phyloP scores from a whole-genome alignment of 1,140 invertebrate genomes.

The Pogonus chalceus region DNA sequence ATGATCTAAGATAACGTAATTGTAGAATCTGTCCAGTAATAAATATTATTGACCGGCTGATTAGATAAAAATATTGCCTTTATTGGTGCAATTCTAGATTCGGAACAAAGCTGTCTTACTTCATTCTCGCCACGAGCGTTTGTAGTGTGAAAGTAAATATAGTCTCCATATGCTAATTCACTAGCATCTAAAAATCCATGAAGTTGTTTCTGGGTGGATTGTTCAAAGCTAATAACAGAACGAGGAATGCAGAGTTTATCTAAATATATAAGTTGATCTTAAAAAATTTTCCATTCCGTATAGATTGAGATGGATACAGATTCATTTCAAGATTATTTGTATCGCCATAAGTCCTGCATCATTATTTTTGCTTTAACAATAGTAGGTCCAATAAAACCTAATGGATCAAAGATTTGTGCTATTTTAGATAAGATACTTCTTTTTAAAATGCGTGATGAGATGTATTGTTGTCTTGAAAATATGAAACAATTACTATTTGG shows the following conservation, averaged over 20 bases:
- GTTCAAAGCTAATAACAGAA: slow-evolving; percentile 8
- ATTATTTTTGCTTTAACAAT: slow-evolving; percentile 32
- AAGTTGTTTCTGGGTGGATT: slow-evolving; percentile 17
- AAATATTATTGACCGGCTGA: slow-evolving; percentile 9
- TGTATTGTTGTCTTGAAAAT: neutral
- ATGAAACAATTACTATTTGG: neutral
- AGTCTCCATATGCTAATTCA: slow-evolving; percentile 23
- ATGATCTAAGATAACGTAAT: slow-evolving; percentile 29
- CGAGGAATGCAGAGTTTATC: slow-evolving; percentile 17
- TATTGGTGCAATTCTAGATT: slow-evolving; percentile 31
- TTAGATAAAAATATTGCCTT: slow-evolving; percentile 22
- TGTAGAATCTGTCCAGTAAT: slow-evolving; percentile 30
- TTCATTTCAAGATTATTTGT: slow-evolving; percentile 33
- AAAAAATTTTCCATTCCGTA: slow-evolving; percentile 18
- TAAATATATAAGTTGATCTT: slow-evolving; percentile 13
- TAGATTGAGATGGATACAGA: slow-evolving; percentile 21
- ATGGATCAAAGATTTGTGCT: slow-evolving; percentile 33
- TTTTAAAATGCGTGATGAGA: slow-evolving; percentile 27
- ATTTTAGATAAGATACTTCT: slow-evolving; percentile 30
- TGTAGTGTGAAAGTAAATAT: slow-evolving; percentile 20
- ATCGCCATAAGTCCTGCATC: slow-evolving; percentile 34
- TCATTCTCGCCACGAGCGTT: no score
- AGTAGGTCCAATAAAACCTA: slow-evolving; percentile 30
- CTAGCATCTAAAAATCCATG: slow-evolving; percentile 30
- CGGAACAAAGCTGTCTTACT: slow-evolving; percentile 24